These are phyloP conservation scores for Xylocampa areola DNA, from an alignment of 2,888 invertebrate genomes.

Conservation along the genomic window DNA sequence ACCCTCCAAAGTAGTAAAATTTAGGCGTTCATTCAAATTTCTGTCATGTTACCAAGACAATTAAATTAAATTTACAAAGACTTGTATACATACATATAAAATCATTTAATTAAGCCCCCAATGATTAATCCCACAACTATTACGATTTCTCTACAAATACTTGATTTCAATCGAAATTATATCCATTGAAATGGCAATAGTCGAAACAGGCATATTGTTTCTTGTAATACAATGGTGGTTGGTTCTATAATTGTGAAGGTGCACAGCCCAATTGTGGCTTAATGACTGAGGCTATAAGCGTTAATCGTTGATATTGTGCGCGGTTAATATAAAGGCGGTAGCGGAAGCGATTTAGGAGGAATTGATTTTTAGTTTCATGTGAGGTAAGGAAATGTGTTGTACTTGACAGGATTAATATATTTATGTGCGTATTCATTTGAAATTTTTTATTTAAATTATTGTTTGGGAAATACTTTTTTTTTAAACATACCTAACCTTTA, in stretches of 20 bases:
- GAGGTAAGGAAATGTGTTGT: constrained; percentile 7
- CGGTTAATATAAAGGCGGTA: constrained; percentile 53
- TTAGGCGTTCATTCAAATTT: no score
- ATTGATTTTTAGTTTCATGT: constrained; percentile 10
- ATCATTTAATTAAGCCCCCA: constrained; percentile 8
- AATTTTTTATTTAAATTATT: no score
- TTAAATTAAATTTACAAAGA: no score
- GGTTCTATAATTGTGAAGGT: constrained; percentile 73
- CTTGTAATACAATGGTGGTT: constrained; percentile 66
- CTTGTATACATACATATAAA: background rate
- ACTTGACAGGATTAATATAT: background rate
- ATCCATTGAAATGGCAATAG: constrained; percentile 44
- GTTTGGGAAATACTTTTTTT: no score
- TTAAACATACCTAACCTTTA: no score
- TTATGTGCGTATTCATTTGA: no score
- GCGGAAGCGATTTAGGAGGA: constrained; percentile 43
- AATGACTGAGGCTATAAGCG: constrained; percentile 82
- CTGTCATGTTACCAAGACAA: no score
- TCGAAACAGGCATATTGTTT: constrained; percentile 50
- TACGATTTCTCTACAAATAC: constrained; percentile 28
- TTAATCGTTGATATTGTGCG: constrained; percentile 76
- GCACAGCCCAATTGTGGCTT: constrained; percentile 80
- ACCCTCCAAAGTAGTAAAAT: no score
- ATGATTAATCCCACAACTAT: constrained; percentile 36
- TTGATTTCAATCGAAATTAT: constrained; percentile 51